Conservation (phyloP, 2,797 vertebrate genomes). For the Peromyscus nudipes region DNA sequence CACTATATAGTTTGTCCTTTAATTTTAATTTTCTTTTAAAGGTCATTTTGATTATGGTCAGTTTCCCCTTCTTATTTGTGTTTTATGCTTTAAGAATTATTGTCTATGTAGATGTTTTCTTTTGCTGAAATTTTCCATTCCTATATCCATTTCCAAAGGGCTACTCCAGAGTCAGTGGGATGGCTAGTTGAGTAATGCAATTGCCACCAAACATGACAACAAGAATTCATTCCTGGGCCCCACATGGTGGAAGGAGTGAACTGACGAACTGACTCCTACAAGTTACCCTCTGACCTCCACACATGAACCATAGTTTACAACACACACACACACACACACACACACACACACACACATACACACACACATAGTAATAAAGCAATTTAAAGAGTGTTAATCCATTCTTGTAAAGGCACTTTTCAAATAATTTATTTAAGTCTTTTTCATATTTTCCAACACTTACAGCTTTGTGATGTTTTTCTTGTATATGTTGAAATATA, state of each 20-base stretch:
- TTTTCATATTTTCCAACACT: background rate
- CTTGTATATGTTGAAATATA: background rate
- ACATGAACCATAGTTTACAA: background rate
- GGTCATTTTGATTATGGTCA: background rate
- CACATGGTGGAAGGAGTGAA: too few species aligned
- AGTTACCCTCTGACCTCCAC: background rate
- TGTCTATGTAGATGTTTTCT: background rate
- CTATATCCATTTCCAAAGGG: background rate
- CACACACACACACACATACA: background rate
- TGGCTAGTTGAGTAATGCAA: background rate
- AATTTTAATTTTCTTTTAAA: background rate
- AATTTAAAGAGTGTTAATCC: background rate
- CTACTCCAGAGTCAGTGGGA: background rate
- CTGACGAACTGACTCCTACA: too few species aligned
- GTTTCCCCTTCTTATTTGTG: background rate
- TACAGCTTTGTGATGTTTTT: background rate
- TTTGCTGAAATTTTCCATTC: background rate
- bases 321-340: background rate
- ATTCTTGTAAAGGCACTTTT: background rate
- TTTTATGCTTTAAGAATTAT: background rate
- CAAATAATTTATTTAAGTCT: background rate
- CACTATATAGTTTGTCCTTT: background rate
- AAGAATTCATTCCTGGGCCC: background rate
- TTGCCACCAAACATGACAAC: background rate
- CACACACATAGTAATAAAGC: background rate